phyloP scores from a whole-genome alignment of 1,140 invertebrate genomes.

The Sarcophaga peregrina region DNA sequence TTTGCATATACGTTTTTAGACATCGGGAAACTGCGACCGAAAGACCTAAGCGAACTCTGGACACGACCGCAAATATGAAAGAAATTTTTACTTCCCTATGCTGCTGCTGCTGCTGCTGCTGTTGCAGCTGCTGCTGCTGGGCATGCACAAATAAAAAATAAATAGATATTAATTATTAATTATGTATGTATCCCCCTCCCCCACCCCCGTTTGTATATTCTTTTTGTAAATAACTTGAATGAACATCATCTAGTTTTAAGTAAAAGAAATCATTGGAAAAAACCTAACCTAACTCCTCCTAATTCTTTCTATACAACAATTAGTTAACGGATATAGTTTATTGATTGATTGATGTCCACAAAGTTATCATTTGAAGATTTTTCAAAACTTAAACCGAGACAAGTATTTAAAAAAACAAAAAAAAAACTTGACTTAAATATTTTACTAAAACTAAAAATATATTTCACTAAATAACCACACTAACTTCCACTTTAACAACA shows the following conservation, averaged over 20 bases:
- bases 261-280: not conserved
- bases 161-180: not conserved
- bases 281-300: not conserved
- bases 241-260: not conserved
- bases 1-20: slow-evolving; percentile 51
- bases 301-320: no score
- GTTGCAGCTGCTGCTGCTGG: not conserved
- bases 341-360: no score
- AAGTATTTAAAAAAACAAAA: no score
- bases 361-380: no score
- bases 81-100: slow-evolving; percentile 1
- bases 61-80: slow-evolving; percentile 63
- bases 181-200: no score
- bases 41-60: slow-evolving; percentile 62
- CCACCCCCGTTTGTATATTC: not conserved
- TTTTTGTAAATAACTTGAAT: slow-evolving; percentile 10
- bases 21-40: slow-evolving; percentile 60
- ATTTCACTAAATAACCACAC: no score
- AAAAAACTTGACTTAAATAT: no score
- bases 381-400: no score
- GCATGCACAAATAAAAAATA: not conserved
- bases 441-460: no score
- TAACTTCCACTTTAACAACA: no score
- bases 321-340: no score
- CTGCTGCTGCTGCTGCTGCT: no score